phyloP scores from a whole-genome alignment of 2,888 invertebrate genomes.

The Sthenelais limicola region DNA sequence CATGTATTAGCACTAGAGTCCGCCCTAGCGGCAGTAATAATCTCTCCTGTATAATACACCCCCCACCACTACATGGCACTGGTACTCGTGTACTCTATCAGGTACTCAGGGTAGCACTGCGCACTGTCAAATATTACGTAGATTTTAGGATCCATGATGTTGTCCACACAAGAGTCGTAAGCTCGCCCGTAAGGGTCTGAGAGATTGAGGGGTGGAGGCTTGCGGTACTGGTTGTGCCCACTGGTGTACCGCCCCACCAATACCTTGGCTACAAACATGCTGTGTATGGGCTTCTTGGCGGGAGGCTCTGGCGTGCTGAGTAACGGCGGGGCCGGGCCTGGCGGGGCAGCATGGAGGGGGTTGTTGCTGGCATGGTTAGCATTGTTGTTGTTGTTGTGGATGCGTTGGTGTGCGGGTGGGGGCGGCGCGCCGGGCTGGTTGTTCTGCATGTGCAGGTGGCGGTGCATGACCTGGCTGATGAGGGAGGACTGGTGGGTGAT shows the following conservation, averaged over 20 bases:
- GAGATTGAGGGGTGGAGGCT: slow-evolving; percentile 61
- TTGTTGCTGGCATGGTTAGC: background rate
- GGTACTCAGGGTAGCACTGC: slow-evolving; percentile 69
- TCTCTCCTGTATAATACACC: no score
- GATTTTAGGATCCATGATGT: slow-evolving; percentile 61
- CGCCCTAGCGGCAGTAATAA: no score
- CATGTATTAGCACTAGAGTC: no score
- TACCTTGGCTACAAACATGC: slow-evolving; percentile 65
- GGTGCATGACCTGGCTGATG: slow-evolving; percentile 4
- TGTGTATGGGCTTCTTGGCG: slow-evolving; percentile 43
- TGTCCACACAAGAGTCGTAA: slow-evolving; percentile 69
- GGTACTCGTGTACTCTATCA: slow-evolving; percentile 61
- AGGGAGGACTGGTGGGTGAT: slow-evolving; percentile 13
- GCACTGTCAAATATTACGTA: slow-evolving; percentile 69
- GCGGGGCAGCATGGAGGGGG: background rate
- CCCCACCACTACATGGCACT: no score
- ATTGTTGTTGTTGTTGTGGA: slow-evolving; percentile 25
- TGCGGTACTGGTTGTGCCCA: slow-evolving; percentile 58
- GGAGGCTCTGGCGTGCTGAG: background rate
- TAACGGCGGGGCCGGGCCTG: background rate
- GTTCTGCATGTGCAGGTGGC: background rate
- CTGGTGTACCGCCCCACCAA: slow-evolving; percentile 64
- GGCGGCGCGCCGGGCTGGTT: background rate
- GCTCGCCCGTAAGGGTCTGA: slow-evolving; percentile 62
- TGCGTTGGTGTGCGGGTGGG: slow-evolving; percentile 31